A percentile compares a stretch with the other conserved stretches of the same genome.
Evolutionary conservation across 2,113 vertebrate species (phyloP).

Genomic region (Macrotis lagotis): DNA sequence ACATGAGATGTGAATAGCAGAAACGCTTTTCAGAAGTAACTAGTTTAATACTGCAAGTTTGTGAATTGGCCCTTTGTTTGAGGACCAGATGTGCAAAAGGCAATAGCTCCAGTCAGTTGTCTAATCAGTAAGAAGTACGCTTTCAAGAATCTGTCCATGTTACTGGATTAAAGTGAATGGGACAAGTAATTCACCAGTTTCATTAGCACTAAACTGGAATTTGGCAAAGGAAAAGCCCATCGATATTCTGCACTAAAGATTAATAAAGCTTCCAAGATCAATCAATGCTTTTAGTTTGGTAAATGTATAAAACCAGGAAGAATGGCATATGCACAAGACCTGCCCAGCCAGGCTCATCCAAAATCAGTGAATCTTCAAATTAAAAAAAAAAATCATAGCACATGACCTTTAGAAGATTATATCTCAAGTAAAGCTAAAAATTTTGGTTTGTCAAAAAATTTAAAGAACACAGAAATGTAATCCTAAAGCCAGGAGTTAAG

Average conservation of each 20-base stretch:
- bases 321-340: not conserved
- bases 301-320: not conserved
- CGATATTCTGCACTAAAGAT: not conserved
- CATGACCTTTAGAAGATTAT: not conserved
- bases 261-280: not conserved
- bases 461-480: not conserved
- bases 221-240: not conserved
- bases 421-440: not conserved
- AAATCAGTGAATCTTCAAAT: not conserved
- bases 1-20: conserved; percentile 9
- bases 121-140: not conserved
- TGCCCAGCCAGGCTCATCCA: not conserved
- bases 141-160: not conserved
- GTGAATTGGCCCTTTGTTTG: conserved; percentile 40
- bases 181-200: not conserved
- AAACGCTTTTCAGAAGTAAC: not conserved
- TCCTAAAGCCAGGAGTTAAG: not conserved
- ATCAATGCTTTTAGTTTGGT: not conserved
- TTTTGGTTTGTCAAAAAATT: not conserved
- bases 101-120: not conserved
- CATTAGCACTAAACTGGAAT: not conserved
- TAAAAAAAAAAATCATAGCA: not conserved
- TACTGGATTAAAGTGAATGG: not conserved
- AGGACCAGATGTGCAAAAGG: conserved; percentile 39
- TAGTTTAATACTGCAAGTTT: not conserved